A percentile compares a stretch with the other conserved stretches of the same genome.
phyloP scores from a whole-genome alignment of 2,797 vertebrate genomes.

The Anguilla megastoma region DNA sequence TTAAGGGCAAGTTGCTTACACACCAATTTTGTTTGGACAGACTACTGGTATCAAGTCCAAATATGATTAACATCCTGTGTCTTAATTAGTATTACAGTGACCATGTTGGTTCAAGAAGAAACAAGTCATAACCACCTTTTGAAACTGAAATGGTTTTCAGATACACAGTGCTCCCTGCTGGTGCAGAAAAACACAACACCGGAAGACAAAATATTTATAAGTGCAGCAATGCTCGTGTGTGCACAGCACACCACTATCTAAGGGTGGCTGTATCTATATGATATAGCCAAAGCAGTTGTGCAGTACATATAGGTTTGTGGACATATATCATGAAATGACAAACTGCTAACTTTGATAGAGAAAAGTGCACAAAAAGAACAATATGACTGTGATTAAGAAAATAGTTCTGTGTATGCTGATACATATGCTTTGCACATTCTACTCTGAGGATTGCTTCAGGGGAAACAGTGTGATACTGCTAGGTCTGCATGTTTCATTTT shows the following conservation, averaged over 20 bases:
- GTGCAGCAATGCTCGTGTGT: background rate
- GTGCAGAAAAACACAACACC: conserved; percentile 4
- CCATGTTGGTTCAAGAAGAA: background rate
- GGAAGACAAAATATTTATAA: background rate
- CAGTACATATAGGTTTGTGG: background rate
- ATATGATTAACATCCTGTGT: background rate
- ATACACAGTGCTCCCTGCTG: conserved; percentile 35
- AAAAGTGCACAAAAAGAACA: background rate
- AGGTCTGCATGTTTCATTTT: background rate
- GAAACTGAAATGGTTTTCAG: conserved; percentile 11
- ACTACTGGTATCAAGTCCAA: background rate
- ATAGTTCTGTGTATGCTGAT: background rate
- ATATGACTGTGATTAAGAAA: background rate
- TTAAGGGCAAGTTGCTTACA: background rate
- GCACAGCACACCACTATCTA: background rate
- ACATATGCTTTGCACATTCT: background rate
- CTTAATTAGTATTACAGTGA: background rate
- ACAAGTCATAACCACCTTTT: background rate
- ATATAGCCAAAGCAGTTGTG: background rate
- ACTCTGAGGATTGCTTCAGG: background rate
- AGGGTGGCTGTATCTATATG: background rate
- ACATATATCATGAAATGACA: background rate
- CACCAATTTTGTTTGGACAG: background rate
- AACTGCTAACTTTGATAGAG: background rate
- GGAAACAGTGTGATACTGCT: background rate